Evolutionary conservation across 2,113 vertebrate species (phyloP), one percentile per base, ranked within the genome.

Genomic region (Amphiprion percula): DNA sequence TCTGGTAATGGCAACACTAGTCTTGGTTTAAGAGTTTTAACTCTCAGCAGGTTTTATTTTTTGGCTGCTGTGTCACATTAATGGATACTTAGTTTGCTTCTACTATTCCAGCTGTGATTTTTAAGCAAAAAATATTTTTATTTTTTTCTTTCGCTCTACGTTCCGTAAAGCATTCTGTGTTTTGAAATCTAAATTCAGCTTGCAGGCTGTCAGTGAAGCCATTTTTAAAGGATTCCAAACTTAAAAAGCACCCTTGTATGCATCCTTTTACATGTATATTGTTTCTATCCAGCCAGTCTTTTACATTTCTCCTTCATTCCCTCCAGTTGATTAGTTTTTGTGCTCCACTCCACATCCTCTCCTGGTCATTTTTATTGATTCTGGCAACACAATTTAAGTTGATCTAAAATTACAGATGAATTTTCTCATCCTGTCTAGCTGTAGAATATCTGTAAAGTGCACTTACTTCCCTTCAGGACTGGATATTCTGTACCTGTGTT

Each of bases 401-500:
- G 2, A 66, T 72, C 46, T 65, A 4, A 37, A 68, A 44, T 56
- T 4, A 30, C 16, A 41, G 21, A 17, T 80, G 61, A 8, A 28
- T 24, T 44, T 44, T 44, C 3, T 44, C 23, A 53, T 65, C 12
- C n/a, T 5, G 2, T 77, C 6, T 33, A 53, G 74, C 47, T 82
- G 79, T 76, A 76, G 65, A 87, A 80, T 87, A 83, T 90, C 67
- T 83, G 59, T 86, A 33, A 91, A 92, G 90, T 92, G 89, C 90
- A 88, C 87, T 91, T 93, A 90, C 71, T 75, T 74, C 62, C 59
- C 47, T 41, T 68, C 50, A 49, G 53, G 56, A 66, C 52, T 79
- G 66, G 74, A 84, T 81, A 84, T 87, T 85, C 74, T 74, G 59
- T 66, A 56, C 68, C 23, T 58, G 41, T 44, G 21, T 80, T 49